A percentile compares a stretch with the other conserved stretches of the same genome.
Evolutionary conservation across 2,113 vertebrate species (phyloP).

Genomic region (Isurus oxyrinchus): DNA sequence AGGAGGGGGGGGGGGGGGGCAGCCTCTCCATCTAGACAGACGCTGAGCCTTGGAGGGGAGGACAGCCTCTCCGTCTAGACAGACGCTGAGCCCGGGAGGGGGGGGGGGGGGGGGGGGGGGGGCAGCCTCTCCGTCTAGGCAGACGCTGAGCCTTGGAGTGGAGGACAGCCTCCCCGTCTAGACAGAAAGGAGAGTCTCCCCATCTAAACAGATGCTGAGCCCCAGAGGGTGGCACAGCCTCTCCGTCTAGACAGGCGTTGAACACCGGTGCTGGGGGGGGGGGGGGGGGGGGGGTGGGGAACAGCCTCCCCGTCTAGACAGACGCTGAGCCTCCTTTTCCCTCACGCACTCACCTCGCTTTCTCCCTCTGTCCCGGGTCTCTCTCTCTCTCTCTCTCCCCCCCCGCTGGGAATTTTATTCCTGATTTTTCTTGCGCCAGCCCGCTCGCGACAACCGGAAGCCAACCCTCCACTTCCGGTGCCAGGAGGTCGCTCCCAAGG

Average conservation of each 20-base stretch:
- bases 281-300: too few relatives aligned
- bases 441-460: neutral
- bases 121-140: too few relatives aligned
- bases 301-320: neutral
- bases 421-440: neutral
- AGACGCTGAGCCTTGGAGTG: neutral
- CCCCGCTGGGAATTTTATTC: neutral
- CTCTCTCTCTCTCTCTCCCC: neutral
- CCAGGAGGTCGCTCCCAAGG: neutral
- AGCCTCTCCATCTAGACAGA: too few relatives aligned
- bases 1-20: too few relatives aligned
- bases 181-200: constrained; percentile 22
- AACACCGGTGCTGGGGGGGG: neutral
- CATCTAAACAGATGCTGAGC: neutral
- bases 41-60: too few relatives aligned
- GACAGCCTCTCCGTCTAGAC: too few relatives aligned
- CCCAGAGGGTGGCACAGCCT: too few relatives aligned
- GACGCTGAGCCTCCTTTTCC: constrained; percentile 35
- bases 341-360: neutral
- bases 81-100: too few relatives aligned
- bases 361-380: neutral
- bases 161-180: neutral
- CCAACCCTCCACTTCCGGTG: neutral
- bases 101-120: too few relatives aligned
- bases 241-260: too few relatives aligned